These are phyloP conservation scores for Schizopygopsis pylzovi DNA, from an alignment of 2,797 vertebrate species.

Conservation along the genomic window DNA sequence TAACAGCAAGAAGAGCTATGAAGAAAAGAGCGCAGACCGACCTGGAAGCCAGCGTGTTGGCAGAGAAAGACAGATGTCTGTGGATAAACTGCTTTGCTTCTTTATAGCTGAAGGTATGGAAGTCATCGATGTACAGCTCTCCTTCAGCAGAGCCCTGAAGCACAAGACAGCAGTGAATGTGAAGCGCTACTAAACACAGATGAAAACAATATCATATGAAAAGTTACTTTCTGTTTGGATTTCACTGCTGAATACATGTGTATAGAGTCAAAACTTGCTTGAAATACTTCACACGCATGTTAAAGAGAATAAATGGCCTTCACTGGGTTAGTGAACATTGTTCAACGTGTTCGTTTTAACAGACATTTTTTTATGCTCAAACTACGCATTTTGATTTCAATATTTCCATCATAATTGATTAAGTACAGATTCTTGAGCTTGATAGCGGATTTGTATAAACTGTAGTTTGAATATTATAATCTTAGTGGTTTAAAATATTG, in stretches of 20 bases:
- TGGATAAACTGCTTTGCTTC: slow-evolving; percentile 82
- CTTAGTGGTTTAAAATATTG: not conserved
- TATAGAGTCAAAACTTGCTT: no score
- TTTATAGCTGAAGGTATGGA: slow-evolving; percentile 86
- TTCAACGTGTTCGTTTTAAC: no score
- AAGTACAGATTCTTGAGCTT: not conserved
- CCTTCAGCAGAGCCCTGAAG: slow-evolving; percentile 85
- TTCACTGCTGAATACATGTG: not conserved
- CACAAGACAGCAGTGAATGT: not conserved
- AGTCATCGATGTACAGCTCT: slow-evolving; percentile 89
- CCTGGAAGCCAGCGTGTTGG: slow-evolving; percentile 83
- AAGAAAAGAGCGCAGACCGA: slow-evolving; percentile 57
- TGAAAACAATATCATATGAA: not conserved
- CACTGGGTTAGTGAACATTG: no score
- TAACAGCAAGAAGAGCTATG: not conserved
- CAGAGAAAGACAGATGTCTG: slow-evolving; percentile 80
- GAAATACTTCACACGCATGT: no score
- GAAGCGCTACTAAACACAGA: not conserved
- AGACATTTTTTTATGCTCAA: no score
- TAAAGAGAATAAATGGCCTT: no score
- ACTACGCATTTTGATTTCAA: no score
- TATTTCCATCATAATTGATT: not conserved
- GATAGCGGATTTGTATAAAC: no score
- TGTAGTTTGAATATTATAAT: not conserved
- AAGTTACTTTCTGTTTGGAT: not conserved